Evolutionary conservation across 2,888 invertebrate species (phyloP), one percentile per base, ranked within the genome.

Genomic region (Aquatica leii): DNA sequence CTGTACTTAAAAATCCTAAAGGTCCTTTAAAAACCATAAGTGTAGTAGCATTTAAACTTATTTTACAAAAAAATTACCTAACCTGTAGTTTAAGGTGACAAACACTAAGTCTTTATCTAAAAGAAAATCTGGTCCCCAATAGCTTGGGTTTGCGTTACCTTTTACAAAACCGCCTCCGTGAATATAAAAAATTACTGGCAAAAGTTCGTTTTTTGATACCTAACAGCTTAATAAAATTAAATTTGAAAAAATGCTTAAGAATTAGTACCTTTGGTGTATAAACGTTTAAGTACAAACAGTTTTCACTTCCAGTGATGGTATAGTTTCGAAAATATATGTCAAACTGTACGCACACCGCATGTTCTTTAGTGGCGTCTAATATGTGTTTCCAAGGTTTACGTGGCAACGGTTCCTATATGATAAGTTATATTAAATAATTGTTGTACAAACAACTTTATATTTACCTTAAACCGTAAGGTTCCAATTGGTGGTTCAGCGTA

Each of bases 251-350:
- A n/a, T n/a, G n/a, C n/a, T n/a, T n/a, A n/a, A n/a, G n/a, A 15
- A 50, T n/a, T n/a, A n/a, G n/a, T n/a, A 81, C 83, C 74, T 83
- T 80, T 11, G 88, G 87, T 3, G 85, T 83, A 74, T 87, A 88
- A 12, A 89, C 86, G 73, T 95, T 95, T 3, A 95, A 81, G 69
- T 92, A 94, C 1, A 95, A 84, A 73, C 95, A 95, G 78, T 95
- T 94, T 80, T 95, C 95, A 64, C 83, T 85, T 0, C 93, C 93
- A 41, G 86, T 86, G 37, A 92, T 24, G 1, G 9, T 34, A 1
- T 46, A 14, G n/a, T 40, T n/a, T 2, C 52, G n/a, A 11, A 15
- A 34, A 15, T 21, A 18, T 9, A 48, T 21, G 21, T 92, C 90
- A 21, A 89, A 84, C 78, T 95, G 95, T 0, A 90, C 89, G 77